A percentile compares a stretch with the other conserved stretches of the same genome.
Conservation (phyloP, 2,113 vertebrate species). For the Tupaia chinensis region DNA sequence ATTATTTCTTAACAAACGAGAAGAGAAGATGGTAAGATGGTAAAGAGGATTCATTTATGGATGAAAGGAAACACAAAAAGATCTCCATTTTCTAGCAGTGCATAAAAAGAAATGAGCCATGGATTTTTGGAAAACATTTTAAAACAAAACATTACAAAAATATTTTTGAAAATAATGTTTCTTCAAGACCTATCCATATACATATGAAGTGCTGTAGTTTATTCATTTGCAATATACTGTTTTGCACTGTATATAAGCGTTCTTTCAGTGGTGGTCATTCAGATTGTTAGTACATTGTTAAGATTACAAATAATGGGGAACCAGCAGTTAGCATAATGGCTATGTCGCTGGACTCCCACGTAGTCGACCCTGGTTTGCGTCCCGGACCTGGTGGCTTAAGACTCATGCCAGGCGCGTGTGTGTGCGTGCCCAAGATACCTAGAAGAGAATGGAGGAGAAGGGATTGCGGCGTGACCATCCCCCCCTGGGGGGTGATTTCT, state of each 20-base stretch:
- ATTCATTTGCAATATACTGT: background rate
- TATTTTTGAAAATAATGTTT: constrained; percentile 11
- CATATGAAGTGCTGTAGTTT: background rate
- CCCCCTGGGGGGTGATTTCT: too few species aligned
- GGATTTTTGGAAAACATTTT: background rate
- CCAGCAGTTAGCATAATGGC: too few species aligned
- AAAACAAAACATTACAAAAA: constrained; percentile 9
- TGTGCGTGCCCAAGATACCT: too few species aligned
- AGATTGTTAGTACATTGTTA: background rate
- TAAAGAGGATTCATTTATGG: constrained; percentile 53
- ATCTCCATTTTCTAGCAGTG: constrained; percentile 48
- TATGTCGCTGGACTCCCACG: too few species aligned
- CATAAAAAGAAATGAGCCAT: constrained; percentile 49
- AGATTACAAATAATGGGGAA: background rate
- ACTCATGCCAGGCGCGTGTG: too few species aligned
- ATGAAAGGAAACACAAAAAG: constrained; percentile 44
- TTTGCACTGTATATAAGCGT: background rate
- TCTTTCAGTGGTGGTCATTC: constrained; percentile 12
- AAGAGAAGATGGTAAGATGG: constrained; percentile 49
- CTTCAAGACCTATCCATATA: constrained; percentile 25
- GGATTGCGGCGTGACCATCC: too few species aligned
- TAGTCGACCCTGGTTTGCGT: too few species aligned
- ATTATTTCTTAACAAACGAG: constrained; percentile 72
- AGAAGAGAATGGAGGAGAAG: too few species aligned
- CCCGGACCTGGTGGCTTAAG: too few species aligned